Conservation (phyloP, 2,888 invertebrate genomes). For the Marronus borbonicus region DNA sequence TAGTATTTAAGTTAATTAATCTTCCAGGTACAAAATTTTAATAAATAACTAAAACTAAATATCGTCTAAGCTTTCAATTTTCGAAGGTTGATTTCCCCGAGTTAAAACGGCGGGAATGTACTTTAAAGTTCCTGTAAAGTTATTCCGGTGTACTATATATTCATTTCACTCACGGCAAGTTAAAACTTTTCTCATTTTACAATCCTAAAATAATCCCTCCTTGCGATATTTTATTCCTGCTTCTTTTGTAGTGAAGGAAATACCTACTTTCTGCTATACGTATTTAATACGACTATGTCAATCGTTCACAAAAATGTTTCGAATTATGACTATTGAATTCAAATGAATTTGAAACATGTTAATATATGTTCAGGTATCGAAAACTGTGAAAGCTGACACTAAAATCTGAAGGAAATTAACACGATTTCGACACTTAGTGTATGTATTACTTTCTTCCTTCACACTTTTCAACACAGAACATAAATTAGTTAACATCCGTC, state of each 20-base stretch:
- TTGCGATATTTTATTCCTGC: constrained; percentile 15
- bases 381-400: too few species aligned
- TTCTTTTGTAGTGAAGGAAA: neutral
- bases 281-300: too few species aligned
- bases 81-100: neutral
- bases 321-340: neutral
- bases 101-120: neutral
- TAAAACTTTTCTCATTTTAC: constrained; percentile 37
- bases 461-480: too few species aligned
- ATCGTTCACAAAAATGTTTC: too few species aligned
- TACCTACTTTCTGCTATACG: too few species aligned
- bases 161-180: constrained; percentile 27
- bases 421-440: too few species aligned
- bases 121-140: neutral
- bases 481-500: too few species aligned
- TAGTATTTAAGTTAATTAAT: too few species aligned
- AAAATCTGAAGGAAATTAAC: too few species aligned
- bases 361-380: neutral
- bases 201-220: constrained; percentile 9
- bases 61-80: neutral
- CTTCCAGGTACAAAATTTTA: neutral
- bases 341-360: neutral
- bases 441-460: too few species aligned
- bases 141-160: constrained; percentile 18
- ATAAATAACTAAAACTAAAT: neutral